A percentile compares a stretch with the other conserved stretches of the same genome.
phyloP scores from a whole-genome alignment of 2,797 vertebrate genomes.

The Hypotaenidia okinawae region DNA sequence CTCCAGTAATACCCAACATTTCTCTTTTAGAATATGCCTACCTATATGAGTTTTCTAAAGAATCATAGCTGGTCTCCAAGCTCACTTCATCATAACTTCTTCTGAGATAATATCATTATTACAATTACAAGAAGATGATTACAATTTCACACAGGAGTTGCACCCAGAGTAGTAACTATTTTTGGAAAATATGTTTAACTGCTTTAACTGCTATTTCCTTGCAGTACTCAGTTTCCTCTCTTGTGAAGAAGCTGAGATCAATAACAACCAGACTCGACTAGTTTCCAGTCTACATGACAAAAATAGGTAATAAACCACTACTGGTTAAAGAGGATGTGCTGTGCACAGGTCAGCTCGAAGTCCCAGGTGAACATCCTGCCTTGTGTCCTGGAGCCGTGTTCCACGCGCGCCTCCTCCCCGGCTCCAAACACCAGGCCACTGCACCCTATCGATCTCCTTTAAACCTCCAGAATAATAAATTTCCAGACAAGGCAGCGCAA shows the following conservation, averaged over 20 bases:
- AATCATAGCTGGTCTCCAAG: background rate
- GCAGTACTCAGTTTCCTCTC: background rate
- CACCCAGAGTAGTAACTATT: background rate
- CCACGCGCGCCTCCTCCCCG: conserved; percentile 10
- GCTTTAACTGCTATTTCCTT: conserved; percentile 6
- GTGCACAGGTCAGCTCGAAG: conserved; percentile 70
- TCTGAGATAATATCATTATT: rapidly evolving
- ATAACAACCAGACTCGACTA: conserved; percentile 20
- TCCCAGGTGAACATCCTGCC: conserved; percentile 70
- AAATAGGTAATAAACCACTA: conserved; percentile 45
- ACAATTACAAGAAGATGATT: background rate
- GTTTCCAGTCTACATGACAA: background rate
- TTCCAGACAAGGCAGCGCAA: conserved; percentile 78
- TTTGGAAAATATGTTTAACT: background rate
- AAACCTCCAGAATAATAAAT: conserved; percentile 85
- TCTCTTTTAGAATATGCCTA: background rate
- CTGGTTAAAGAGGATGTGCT: conserved; percentile 44
- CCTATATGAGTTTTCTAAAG: background rate
- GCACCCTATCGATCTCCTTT: conserved; percentile 86
- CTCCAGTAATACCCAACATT: background rate
- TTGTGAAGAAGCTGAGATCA: conserved; percentile 44
- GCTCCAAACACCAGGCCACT: conserved; percentile 69
- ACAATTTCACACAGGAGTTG: rapidly evolving
- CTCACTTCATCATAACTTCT: background rate
- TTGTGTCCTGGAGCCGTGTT: conserved; percentile 72